Conservation (phyloP, 2,888 invertebrate species). For the Tetragnatha montana region DNA sequence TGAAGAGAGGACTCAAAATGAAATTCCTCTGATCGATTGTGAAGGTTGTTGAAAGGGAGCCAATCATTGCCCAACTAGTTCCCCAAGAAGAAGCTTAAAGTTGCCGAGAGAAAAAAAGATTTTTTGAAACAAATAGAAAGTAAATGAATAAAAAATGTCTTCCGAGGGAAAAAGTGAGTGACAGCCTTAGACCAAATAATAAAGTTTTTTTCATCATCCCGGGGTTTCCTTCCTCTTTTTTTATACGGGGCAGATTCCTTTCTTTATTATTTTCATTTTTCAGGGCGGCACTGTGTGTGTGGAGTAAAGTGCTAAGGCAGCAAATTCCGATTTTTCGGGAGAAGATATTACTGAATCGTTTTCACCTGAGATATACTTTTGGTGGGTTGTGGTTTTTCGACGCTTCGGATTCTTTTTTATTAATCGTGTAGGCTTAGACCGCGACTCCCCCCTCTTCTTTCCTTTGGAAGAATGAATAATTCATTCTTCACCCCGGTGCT, state of each 20-base stretch:
- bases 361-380: slow-evolving; percentile 17
- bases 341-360: slow-evolving; percentile 61
- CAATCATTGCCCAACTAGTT: slow-evolving; percentile 52
- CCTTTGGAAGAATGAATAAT: not conserved
- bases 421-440: not conserved
- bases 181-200: slow-evolving; percentile 66
- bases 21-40: slow-evolving; percentile 64
- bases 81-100: slow-evolving; percentile 33
- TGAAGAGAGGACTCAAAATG: slow-evolving; percentile 36
- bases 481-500: not conserved
- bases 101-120: slow-evolving; percentile 14
- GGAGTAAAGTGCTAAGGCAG: slow-evolving; percentile 30
- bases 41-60: slow-evolving; percentile 58
- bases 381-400: not conserved
- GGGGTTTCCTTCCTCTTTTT: slow-evolving; percentile 2
- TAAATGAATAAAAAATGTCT: slow-evolving; percentile 67
- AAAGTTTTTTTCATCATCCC: slow-evolving; percentile 56
- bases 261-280: slow-evolving; percentile 2
- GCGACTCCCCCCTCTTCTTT: not conserved
- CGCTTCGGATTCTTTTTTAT: not conserved
- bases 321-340: slow-evolving; percentile 43
- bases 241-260: not conserved
- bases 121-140: slow-evolving; percentile 42
- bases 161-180: slow-evolving; percentile 48
- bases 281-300: not conserved